A percentile compares a stretch with the other conserved stretches of the same genome.
These are phyloP conservation scores for Anas flavirostris DNA, from an alignment of 2,797 vertebrate genomes.

Conservation along the genomic window DNA sequence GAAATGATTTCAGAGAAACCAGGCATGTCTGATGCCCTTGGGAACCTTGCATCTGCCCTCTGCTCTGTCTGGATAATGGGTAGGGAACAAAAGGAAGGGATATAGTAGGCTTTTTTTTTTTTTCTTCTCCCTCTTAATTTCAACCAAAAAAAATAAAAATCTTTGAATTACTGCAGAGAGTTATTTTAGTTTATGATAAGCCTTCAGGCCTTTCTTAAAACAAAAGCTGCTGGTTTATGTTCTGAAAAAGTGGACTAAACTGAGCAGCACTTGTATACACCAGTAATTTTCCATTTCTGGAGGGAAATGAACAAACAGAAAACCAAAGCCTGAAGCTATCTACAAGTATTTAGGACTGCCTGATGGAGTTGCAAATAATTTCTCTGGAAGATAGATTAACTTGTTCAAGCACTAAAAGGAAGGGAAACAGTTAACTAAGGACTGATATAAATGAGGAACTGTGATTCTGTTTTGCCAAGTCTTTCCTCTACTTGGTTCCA, in stretches of 20 bases:
- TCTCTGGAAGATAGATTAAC: background rate
- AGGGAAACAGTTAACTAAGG: background rate
- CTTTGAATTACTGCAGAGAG: background rate
- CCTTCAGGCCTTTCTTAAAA: background rate
- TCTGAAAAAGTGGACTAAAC: background rate
- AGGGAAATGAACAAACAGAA: background rate
- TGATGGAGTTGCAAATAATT: background rate
- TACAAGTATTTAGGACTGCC: background rate
- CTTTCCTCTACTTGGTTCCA: background rate
- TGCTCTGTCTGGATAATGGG: background rate
- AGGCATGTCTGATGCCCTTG: fast-evolving
- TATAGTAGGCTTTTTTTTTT: background rate
- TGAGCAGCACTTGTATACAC: background rate
- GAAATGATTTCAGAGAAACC: background rate
- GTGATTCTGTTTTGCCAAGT: background rate
- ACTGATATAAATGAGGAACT: background rate
- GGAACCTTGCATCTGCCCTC: background rate
- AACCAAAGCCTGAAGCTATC: background rate
- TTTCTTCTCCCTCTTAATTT: background rate
- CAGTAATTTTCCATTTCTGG: background rate
- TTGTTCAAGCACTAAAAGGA: background rate
- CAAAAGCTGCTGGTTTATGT: background rate
- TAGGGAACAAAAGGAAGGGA: background rate
- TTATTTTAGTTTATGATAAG: background rate
- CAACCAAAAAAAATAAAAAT: background rate